phyloP scores from a whole-genome alignment of 2,888 invertebrate species.

The Halocaridina rubra region DNA sequence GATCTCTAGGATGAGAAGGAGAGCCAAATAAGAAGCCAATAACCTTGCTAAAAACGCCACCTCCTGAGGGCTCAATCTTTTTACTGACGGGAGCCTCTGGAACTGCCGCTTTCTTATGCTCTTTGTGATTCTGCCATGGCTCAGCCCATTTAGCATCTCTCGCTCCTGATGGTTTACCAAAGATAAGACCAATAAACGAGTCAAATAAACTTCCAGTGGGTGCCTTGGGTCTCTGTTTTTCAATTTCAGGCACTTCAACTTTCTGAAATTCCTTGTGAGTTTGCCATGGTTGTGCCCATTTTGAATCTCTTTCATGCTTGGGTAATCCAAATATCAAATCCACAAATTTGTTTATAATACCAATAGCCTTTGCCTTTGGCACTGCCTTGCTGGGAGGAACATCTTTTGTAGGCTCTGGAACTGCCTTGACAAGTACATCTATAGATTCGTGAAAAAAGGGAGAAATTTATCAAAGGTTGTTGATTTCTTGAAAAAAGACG shows the following conservation, averaged over 20 bases:
- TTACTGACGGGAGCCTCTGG: not conserved
- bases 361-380: not conserved
- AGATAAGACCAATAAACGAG: constrained; percentile 40
- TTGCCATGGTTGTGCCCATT: constrained; percentile 61
- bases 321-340: constrained; percentile 27
- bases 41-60: constrained; percentile 13
- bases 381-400: not conserved
- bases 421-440: not conserved
- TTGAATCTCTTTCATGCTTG: constrained; percentile 25
- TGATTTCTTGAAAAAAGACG: too few relatives aligned
- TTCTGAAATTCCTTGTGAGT: constrained; percentile 34
- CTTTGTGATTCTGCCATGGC: constrained; percentile 59
- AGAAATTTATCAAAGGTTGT: too few relatives aligned
- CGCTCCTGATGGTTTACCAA: not conserved
- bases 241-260: not conserved
- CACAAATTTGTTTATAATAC: constrained; percentile 35
- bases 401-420: not conserved
- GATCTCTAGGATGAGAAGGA: not conserved
- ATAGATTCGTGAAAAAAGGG: not conserved
- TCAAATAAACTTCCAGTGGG: constrained; percentile 25
- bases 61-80: not conserved
- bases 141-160: constrained; percentile 54
- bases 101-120: constrained; percentile 16
- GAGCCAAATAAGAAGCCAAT: constrained; percentile 15
- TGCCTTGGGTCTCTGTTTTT: not conserved